Base-by-base conservation (phyloP, 2,888 invertebrate genomes). In the Heliconius hortense region DNA sequence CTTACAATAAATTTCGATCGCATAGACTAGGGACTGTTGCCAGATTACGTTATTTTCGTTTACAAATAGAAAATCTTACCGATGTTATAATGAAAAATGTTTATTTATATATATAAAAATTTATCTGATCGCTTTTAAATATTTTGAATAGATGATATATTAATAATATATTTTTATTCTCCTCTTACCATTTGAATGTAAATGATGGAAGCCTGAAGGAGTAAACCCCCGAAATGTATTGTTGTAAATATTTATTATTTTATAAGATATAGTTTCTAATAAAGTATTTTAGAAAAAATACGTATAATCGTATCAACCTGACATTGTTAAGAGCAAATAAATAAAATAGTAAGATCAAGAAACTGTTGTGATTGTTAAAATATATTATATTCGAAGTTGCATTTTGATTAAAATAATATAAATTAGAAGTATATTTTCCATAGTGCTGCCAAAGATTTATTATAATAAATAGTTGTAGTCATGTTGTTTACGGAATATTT, bases 361-460 rank as follows among this genome's bases (percentile, higher is more conserved):
- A 88, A 90, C 87, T 91, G 93, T 93, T 94, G 93, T 94, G 93
- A 93, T 93, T 92, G 92, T 93, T 93, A 92, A 87, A 79, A 82
- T 83, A 89, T 90, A 89, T 90, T 84, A 89, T 91, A 91, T 90
- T 89, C 89, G 85, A 93, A 91, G 90, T 93, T 92, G 92, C 92
- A 92, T 93, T 93, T 92, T 92, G 90, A 92, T 90, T 90, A 88
- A 88, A 86, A 87, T 90, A 48, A 48, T 48, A 48, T 48, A 91
- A 91, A 87, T 85, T 88, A 93, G 93, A 92, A 89, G 83, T 92
- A 94, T 94, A 94, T 94, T 94, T 94, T 94, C 93, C 91, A 94
- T 94, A 94, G 94, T 85, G 94, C 94, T 94, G 94, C 94, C 94
- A 94, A 94, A 94, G 88, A 90, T 90, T 88, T 89, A 89, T 88